Evolutionary conservation across 2,797 vertebrate species (phyloP), one percentile per base, ranked within the genome.

Genomic region (Sternarchorhynchus goeldii): DNA sequence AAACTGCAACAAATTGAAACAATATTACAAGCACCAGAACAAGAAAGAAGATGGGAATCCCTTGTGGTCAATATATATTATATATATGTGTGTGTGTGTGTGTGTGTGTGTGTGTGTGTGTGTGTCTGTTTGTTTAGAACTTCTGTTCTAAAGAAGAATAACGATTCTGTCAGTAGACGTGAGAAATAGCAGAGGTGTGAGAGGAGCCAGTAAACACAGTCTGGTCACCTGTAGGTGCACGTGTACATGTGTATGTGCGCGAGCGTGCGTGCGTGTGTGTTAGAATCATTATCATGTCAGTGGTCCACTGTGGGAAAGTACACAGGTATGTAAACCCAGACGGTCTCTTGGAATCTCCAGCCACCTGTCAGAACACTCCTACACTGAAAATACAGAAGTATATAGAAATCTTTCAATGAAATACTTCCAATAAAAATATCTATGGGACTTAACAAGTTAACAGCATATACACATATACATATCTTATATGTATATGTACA

Each of bases 101-200:
- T 12, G 66, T 29, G 14, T 65, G 63, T 36, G 25, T 7, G 45
- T 8, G 17, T 50, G 41, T 78, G 41, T 10, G 66, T 63, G 32
- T 36, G 31, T 65, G 25, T 7, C 7, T 12, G 6, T 50, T 21
- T 78, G 21, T 36, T 31, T 18, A 39, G 45, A 6, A 17, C 45
- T 41, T 10, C 31, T 84, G 81, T 69, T 79, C 8, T 17, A 36
- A 34, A 31, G 21, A 17, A 53, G 41, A 55, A 32, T 32, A 50
- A 36, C 31, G 25, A 17, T 36, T 18, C 39, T 59, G 25, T 20
- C 17, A 3, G 78, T 78, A 76, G 76, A 36, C 67, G 5, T 85
- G 86, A 68, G 83, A 91, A 78, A 80, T 84, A 18, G 32, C 85
- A 78, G 78, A 74, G 58, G 68, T 76, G 78, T 85, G 83, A 79